Evolutionary conservation across 2,888 invertebrate species (phyloP).

Genomic region (Lasioglossum lativentre): DNA sequence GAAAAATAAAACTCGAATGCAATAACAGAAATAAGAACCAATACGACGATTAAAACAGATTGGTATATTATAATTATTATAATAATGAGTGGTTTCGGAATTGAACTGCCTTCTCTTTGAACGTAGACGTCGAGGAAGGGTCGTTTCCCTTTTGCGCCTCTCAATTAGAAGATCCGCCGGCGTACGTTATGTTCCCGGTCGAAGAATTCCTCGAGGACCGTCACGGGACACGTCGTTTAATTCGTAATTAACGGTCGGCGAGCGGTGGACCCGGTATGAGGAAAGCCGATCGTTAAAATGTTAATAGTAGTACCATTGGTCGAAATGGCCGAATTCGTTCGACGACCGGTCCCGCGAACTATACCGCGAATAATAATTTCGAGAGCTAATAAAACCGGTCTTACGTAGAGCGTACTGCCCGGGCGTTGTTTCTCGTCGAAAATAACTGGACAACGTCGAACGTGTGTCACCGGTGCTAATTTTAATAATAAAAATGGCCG

Average conservation of each 20-base stretch:
- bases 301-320: constrained; percentile 22
- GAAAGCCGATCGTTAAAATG: constrained; percentile 35
- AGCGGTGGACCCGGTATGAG: background rate
- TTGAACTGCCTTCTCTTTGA: background rate
- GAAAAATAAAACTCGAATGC: background rate
- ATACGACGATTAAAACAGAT: background rate
- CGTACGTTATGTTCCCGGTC: background rate
- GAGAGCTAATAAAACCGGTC: constrained; percentile 32
- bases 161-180: constrained; percentile 1
- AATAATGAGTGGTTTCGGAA: background rate
- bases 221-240: constrained; percentile 5
- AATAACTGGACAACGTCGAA: background rate
- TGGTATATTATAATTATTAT: background rate
- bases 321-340: constrained; percentile 4
- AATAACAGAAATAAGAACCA: background rate
- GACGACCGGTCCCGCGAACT: background rate
- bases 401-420: constrained; percentile 10
- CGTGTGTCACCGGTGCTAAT: background rate
- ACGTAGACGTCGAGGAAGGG: background rate
- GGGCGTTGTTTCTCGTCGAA: background rate
- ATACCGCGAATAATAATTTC: constrained; percentile 25
- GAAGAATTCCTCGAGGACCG: background rate
- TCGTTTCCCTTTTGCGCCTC: background rate
- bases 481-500: background rate
- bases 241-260: constrained; percentile 27